Evolutionary conservation across 1,140 invertebrate genomes (phyloP).

Genomic region (Bombus superbus): DNA sequence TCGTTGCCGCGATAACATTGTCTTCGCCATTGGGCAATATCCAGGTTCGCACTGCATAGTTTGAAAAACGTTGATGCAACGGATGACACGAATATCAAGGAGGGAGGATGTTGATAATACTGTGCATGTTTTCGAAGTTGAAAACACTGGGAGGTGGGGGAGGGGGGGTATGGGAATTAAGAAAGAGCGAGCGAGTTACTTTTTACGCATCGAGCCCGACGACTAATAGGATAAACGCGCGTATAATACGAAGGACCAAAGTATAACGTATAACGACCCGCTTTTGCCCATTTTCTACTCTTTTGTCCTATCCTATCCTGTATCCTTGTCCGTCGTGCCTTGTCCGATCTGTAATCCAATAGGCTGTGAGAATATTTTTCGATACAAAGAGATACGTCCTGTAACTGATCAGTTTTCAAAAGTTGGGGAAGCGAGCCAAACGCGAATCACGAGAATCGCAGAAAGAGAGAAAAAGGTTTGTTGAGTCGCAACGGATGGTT

Average conservation of each 20-base stretch:
- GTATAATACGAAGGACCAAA: background rate
- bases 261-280: background rate
- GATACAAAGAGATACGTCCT: background rate
- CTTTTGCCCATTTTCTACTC: background rate
- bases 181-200: background rate
- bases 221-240: background rate
- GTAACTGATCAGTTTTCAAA: background rate
- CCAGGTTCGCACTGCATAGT: background rate
- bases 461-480: background rate
- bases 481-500: background rate
- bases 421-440: background rate
- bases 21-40: no score
- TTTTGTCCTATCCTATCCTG: background rate
- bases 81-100: background rate
- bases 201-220: background rate
- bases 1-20: background rate
- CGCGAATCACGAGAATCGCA: background rate
- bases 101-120: background rate
- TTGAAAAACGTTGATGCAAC: background rate
- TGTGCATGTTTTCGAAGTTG: no score
- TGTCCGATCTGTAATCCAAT: background rate
- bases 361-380: conserved; percentile 43
- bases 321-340: background rate
- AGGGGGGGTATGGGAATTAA: background rate
- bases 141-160: background rate